Evolutionary conservation across 2,113 vertebrate genomes (phyloP).

Genomic region (Anolis sagrei): DNA sequence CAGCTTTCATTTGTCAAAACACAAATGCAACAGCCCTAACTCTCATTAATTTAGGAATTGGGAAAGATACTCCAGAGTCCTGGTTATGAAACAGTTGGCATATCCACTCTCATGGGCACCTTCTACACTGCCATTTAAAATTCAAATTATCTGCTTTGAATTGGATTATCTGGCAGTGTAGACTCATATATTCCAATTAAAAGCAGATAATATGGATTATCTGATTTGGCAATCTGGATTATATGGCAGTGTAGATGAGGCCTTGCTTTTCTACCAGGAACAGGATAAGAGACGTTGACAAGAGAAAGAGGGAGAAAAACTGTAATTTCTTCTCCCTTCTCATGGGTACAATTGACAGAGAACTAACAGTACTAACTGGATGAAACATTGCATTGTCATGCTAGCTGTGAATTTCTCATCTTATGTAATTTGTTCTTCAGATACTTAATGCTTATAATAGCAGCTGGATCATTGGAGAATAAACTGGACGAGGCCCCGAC

Average conservation of each 20-base stretch:
- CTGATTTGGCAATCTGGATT: too few relatives aligned
- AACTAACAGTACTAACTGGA: not conserved
- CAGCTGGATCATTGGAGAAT: not conserved
- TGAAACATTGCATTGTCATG: not conserved
- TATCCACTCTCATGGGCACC: too few relatives aligned
- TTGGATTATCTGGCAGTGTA: too few relatives aligned
- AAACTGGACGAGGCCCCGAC: not conserved
- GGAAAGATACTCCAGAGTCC: not conserved
- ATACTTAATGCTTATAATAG: not conserved
- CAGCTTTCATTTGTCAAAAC: too few relatives aligned
- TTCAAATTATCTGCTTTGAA: too few relatives aligned
- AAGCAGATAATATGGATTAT: too few relatives aligned
- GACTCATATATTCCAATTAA: too few relatives aligned
- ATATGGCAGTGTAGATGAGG: too few relatives aligned
- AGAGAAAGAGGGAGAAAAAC: not conserved
- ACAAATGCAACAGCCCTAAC: too few relatives aligned
- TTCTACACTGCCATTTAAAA: too few relatives aligned
- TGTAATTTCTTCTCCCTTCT: not conserved
- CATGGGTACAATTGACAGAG: not conserved
- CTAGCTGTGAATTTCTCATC: not conserved
- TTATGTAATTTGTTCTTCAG: not conserved
- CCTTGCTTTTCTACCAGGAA: not conserved
- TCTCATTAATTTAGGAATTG: too few relatives aligned
- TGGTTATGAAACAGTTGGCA: not conserved
- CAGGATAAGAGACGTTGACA: not conserved